Evolutionary conservation across 2,888 invertebrate species (phyloP), one percentile per base, ranked within the genome.

Genomic region (Celastrina argiolus): DNA sequence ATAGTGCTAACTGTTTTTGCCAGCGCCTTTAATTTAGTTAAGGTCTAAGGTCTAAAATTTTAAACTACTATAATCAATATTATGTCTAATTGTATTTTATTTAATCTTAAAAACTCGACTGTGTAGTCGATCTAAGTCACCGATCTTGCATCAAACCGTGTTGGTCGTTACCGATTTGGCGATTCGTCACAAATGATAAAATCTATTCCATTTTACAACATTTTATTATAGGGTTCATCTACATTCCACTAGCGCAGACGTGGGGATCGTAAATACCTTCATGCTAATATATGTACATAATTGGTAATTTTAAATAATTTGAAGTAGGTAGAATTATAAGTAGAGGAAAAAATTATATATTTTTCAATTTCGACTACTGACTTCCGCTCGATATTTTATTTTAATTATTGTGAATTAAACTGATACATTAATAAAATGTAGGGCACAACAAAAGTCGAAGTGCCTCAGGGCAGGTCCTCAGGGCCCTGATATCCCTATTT

Each of bases 131-230:
- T 56, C 73, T 12, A 74, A 79, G 81, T 77, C 79, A 78, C 81
- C 79, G 76, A 76, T 78, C 79, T 82, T 82, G 75, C 81, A 83
- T 81, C 79, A 76, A 78, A 83, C 77, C 87, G 83, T 84, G 78
- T 74, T 80, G 80, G 84, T 84, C 77, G 83, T 75, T 85, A 86
- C 84, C 84, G 78, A 85, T 75, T 76, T 69, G 58, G 67, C 78
- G 74, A 88, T 89, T 87, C 81, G 88, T 78, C 78, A 84, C 85
- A 81, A 79, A 74, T 76, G 76, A 77, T 88, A 83, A 84, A 87
- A 88, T 84, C 78, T 86, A 81, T 86, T 81, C 76, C 86, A 85
- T 80, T 83, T 81, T 81, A 36, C 61, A 16, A 59, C 59, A 59
- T 31, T 16, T 59, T 59, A 26, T 51, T 12, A 34, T 16, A 5